Evolutionary conservation across 2,797 vertebrate species (phyloP).

Genomic region (Lophotriccus pileatus): DNA sequence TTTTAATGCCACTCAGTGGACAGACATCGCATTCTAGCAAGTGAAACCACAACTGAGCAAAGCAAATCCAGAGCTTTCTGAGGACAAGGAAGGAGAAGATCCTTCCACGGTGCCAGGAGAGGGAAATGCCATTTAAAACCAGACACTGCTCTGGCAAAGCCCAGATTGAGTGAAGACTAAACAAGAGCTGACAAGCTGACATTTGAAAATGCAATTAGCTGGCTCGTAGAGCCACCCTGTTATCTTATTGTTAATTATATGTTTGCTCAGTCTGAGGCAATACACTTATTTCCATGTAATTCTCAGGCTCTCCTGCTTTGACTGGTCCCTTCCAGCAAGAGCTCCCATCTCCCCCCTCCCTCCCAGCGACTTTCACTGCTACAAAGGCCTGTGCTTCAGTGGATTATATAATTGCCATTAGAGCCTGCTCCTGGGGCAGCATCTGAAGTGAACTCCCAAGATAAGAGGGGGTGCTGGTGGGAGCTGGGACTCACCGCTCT

Average conservation of each 20-base stretch:
- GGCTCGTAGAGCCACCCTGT: background rate
- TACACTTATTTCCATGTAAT: background rate
- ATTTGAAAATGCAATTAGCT: constrained; percentile 49
- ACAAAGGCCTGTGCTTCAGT: background rate
- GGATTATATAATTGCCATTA: background rate
- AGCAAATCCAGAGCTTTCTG: background rate
- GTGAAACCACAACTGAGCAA: background rate
- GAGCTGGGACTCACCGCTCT: background rate
- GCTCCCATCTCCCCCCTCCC: background rate
- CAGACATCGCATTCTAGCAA: background rate
- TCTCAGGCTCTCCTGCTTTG: background rate
- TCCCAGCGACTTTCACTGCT: background rate
- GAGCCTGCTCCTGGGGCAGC: background rate
- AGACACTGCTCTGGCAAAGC: background rate
- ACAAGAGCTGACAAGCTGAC: constrained; percentile 46
- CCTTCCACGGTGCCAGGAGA: background rate
- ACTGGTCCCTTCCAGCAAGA: background rate
- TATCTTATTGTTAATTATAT: constrained; percentile 54
- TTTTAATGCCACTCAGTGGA: background rate
- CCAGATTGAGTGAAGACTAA: background rate
- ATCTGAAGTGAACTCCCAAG: background rate
- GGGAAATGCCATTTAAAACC: constrained; percentile 11
- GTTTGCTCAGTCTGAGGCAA: background rate
- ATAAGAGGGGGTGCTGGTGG: background rate
- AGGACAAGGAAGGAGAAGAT: background rate